Base-by-base conservation (phyloP, 1,140 invertebrate genomes). In the Acromyrmex charruanus region DNA sequence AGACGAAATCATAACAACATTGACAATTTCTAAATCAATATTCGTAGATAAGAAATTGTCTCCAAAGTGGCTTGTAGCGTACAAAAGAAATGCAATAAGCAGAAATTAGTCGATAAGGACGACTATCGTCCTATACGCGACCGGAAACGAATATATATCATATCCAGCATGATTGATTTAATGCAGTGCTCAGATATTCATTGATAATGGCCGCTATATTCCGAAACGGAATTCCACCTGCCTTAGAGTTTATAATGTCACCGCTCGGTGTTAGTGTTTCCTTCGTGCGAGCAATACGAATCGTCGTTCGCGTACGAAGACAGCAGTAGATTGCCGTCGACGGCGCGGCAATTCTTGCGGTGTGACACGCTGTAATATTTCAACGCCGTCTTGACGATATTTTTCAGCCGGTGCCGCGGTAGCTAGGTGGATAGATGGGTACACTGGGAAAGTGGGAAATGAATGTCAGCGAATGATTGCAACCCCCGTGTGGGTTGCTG, bases 351-450 rank as follows among this genome's bases (percentile, higher is more conserved):
- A 90, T 90, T 90, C 87, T 90, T 88, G 80, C 82, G 89, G 87
- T 63, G 58, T 90, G 89, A 90, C 89, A 86, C 59, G 63, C 71
- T 79, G 89, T 85, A 91, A 91, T 90, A 90, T 90, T 90, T 90
- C 89, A 90, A 90, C 89, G 89, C 86, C 82, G 86, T 61, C 89
- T 90, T 90, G 89, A 90, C 89, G 84, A 90, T 90, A 90, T 91
- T 91, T 91, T 91, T 91, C 82, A 86, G 59, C 39, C 72, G 53
- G 63, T 77, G 49, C 55, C 71, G 71, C 28, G 79, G 59, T 85
- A 81, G 61, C 39, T 80, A 84, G 81, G 81, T 77, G 51, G 69
- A 44, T 51, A 69, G 28, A 31, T 71, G 44, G 75, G 82, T 77
- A 74, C 53, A 84, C 75, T 72, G 74, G 66, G 66, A 87, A 80